These are phyloP conservation scores for Drosophila fuyamai DNA, from an alignment of 1,140 invertebrate genomes.

Conservation along the genomic window DNA sequence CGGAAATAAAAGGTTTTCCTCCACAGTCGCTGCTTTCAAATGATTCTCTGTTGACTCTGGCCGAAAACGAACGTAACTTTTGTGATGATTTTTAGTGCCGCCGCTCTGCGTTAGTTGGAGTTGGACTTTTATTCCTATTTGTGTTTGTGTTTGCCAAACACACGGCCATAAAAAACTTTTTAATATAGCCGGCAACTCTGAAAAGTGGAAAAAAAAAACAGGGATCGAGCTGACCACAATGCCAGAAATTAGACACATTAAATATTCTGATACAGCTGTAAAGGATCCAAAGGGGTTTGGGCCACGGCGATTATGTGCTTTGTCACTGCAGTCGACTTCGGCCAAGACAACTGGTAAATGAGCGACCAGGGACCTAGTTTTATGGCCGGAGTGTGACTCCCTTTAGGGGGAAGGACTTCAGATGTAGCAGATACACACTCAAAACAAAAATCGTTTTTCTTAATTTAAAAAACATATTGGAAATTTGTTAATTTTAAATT, in stretches of 20 bases:
- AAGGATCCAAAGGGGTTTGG: conserved; percentile 44
- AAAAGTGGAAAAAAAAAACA: conserved; percentile 21
- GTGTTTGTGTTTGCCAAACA: conserved; percentile 59
- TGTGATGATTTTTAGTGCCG: conserved; percentile 66
- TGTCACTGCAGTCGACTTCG: conserved; percentile 31
- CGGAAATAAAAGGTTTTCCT: conserved; percentile 58
- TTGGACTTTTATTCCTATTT: conserved; percentile 55
- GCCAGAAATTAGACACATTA: conserved; percentile 74
- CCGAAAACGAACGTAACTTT: conserved; percentile 63
- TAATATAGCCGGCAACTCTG: conserved; percentile 43
- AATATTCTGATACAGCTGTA: conserved; percentile 60
- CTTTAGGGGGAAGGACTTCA: conserved; percentile 28
- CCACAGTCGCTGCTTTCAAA: conserved; percentile 25
- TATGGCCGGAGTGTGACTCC: conserved; percentile 35
- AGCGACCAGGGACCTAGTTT: conserved; percentile 67
- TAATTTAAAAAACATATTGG: too few relatives aligned
- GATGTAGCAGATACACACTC: conserved; percentile 24
- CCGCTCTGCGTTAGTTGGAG: conserved; percentile 58
- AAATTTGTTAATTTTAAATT: neutral
- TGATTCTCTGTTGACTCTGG: conserved; percentile 38
- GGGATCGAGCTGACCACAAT: conserved; percentile 26
- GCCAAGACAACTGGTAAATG: conserved; percentile 56
- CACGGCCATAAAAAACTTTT: conserved; percentile 77
- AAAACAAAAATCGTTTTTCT: neutral
- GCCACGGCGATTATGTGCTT: conserved; percentile 56